Conservation (phyloP, 1,140 invertebrate species). For the Pentalonia nigronervosa region DNA sequence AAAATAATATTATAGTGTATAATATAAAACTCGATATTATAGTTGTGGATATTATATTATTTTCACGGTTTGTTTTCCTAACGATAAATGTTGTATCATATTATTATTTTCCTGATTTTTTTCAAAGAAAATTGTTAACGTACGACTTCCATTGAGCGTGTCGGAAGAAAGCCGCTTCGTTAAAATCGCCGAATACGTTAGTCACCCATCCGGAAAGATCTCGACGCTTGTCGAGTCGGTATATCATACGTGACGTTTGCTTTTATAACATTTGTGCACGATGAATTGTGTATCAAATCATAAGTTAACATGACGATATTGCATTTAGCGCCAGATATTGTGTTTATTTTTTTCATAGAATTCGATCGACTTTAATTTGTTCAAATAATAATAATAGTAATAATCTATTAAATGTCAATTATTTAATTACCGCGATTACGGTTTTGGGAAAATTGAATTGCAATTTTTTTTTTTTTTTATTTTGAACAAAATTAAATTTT, state of each 20-base stretch:
- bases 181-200: conserved; percentile 27
- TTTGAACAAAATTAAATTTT: not conserved
- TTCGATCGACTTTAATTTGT: not conserved
- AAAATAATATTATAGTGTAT: not conserved
- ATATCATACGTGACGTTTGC: conserved; percentile 42
- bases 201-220: conserved; percentile 44
- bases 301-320: not conserved
- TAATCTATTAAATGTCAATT: not conserved
- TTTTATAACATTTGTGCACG: conserved; percentile 3
- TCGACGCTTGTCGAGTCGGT: not conserved
- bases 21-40: not conserved
- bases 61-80: conserved; percentile 15
- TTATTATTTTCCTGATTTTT: conserved; percentile 11
- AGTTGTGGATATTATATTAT: not conserved
- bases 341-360: not conserved
- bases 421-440: not conserved
- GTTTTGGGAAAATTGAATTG: not conserved
- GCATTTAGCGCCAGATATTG: not conserved
- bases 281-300: not conserved
- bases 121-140: conserved; percentile 15
- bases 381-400: not conserved
- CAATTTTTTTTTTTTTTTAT: not conserved
- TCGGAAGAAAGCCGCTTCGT: conserved; percentile 50
- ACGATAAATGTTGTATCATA: not conserved
- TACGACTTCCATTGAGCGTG: conserved; percentile 33